Percentiles rank a stretch among this genome's conserved stretches.
These are phyloP conservation scores for Papilio polyxenes DNA, from an alignment of 1,140 invertebrate genomes.

Conservation along the genomic window DNA sequence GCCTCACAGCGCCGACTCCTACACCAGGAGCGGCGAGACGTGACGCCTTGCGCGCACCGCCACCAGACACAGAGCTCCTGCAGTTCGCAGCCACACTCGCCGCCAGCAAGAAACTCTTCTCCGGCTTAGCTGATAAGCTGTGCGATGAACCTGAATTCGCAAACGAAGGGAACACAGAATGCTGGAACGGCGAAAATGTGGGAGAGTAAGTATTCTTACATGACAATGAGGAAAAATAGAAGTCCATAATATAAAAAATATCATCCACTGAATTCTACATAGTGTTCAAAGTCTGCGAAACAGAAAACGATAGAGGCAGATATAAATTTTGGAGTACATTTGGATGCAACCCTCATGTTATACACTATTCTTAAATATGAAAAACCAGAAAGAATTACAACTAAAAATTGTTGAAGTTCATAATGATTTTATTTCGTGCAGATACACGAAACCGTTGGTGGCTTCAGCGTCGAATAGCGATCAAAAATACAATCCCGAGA, in stretches of 20 bases:
- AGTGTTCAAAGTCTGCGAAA: background rate
- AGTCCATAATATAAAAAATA: no score
- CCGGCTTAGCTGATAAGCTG: constrained; percentile 84
- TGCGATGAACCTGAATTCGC: constrained; percentile 84
- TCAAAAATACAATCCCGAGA: constrained; percentile 77
- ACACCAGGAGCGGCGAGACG: constrained; percentile 56
- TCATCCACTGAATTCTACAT: no score
- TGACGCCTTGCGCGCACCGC: constrained; percentile 65
- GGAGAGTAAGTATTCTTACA: constrained; percentile 85
- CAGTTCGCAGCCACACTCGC: constrained; percentile 85
- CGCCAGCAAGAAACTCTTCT: constrained; percentile 86
- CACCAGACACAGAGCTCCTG: constrained; percentile 81
- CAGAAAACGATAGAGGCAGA: background rate
- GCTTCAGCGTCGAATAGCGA: constrained; percentile 68
- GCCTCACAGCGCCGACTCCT: constrained; percentile 49
- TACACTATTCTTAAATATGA: no score
- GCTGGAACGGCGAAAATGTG: constrained; percentile 88
- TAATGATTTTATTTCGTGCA: constrained; percentile 44
- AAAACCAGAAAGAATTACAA: background rate
- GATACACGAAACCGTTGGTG: constrained; percentile 76
- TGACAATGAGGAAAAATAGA: background rate
- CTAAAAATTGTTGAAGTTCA: background rate
- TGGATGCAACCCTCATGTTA: background rate
- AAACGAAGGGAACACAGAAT: constrained; percentile 82
- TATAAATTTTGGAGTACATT: background rate